These are phyloP conservation scores for Clanis bilineata DNA, from an alignment of 2,888 invertebrate species.

Conservation along the genomic window DNA sequence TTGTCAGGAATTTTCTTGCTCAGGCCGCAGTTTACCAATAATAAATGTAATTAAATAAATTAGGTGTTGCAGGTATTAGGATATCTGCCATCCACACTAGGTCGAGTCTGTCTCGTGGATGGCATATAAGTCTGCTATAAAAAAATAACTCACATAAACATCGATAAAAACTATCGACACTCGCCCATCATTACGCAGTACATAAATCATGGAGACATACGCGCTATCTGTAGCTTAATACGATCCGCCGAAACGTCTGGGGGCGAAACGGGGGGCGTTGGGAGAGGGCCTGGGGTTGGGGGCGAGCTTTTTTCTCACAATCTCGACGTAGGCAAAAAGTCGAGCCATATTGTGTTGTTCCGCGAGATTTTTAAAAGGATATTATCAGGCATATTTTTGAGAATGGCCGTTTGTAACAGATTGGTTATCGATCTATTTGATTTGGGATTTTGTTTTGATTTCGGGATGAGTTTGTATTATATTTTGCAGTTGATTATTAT, in stretches of 20 bases:
- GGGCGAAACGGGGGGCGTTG: constrained; percentile 25
- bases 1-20: too few relatives aligned
- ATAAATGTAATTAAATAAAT: too few relatives aligned
- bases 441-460: not conserved
- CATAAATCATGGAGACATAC: constrained; percentile 79
- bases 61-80: too few relatives aligned
- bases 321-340: constrained; percentile 35
- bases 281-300: constrained; percentile 20
- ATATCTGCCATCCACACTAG: too few relatives aligned
- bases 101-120: too few relatives aligned
- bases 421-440: constrained; percentile 13
- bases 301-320: constrained; percentile 33
- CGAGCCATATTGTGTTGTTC: constrained; percentile 32
- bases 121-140: not conserved
- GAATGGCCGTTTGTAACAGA: constrained; percentile 11
- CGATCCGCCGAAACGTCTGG: constrained; percentile 61
- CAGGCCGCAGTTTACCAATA: too few relatives aligned
- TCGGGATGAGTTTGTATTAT: not conserved
- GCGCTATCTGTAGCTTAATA: constrained; percentile 81
- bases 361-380: constrained; percentile 29
- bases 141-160: constrained; percentile 17
- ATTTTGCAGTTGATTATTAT: too few relatives aligned
- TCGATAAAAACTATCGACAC: constrained; percentile 28
- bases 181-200: constrained; percentile 59
- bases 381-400: constrained; percentile 13